Evolutionary conservation across 2,113 vertebrate species (phyloP).

Genomic region (Alligator sinensis): DNA sequence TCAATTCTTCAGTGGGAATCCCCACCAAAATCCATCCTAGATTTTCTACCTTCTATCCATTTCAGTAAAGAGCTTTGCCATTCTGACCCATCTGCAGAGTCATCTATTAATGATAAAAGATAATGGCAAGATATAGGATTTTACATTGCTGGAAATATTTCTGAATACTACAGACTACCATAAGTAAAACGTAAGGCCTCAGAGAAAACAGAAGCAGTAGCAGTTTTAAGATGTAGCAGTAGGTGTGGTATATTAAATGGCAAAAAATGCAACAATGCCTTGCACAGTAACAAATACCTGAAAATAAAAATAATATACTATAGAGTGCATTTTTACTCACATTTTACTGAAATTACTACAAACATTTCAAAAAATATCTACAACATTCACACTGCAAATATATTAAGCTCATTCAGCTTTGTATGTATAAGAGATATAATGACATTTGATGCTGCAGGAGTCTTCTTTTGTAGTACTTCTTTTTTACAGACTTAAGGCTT

Average conservation of each 20-base stretch:
- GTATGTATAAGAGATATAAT: not conserved
- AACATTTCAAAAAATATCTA: slow-evolving; percentile 10
- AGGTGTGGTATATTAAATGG: not conserved
- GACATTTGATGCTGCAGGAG: not conserved
- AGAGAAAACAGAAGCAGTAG: not conserved
- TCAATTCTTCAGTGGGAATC: not conserved
- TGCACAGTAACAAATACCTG: slow-evolving; percentile 18
- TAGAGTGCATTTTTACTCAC: not conserved
- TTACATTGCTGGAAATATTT: not conserved
- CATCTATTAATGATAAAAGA: not conserved
- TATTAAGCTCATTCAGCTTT: slow-evolving; percentile 51
- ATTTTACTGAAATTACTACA: not conserved
- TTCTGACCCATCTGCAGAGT: not conserved
- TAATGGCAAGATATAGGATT: not conserved
- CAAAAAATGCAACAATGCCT: not conserved
- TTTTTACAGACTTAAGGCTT: slow-evolving; percentile 30
- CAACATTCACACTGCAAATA: slow-evolving; percentile 17
- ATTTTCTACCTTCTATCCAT: slow-evolving; percentile 23
- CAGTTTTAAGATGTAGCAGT: not conserved
- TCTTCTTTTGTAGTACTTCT: slow-evolving; percentile 2
- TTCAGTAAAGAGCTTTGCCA: not conserved
- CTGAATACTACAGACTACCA: slow-evolving; percentile 26
- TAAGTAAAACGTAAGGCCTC: not conserved
- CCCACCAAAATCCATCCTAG: slow-evolving; percentile 34
- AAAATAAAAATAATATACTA: slow-evolving; percentile 8